phyloP scores from a whole-genome alignment of 2,888 invertebrate species.

The Sarcophaga subvicina region DNA sequence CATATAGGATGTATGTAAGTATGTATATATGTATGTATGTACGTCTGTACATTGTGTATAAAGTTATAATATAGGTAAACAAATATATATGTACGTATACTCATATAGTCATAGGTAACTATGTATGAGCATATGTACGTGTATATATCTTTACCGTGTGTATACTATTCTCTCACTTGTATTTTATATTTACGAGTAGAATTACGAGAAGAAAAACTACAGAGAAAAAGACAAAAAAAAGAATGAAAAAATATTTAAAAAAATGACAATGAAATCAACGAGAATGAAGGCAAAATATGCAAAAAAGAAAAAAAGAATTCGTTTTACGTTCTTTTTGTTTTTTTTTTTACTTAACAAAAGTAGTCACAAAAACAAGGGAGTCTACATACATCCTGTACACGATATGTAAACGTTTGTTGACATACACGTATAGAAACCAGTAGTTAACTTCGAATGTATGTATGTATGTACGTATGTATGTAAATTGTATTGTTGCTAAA shows the following conservation, averaged over 20 bases:
- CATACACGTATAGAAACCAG: neutral
- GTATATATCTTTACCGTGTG: neutral
- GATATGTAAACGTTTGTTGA: neutral
- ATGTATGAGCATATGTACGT: neutral
- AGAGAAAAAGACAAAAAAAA: conserved; percentile 15
- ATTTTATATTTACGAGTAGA: neutral
- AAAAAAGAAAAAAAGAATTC: conserved; percentile 42
- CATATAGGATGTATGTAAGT: neutral
- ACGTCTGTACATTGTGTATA: conserved; percentile 30
- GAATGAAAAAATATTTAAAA: conserved; percentile 30
- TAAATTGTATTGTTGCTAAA: neutral
- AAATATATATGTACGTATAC: no score
- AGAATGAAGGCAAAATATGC: conserved; percentile 59
- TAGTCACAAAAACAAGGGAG: conserved; percentile 48
- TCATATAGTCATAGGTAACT: neutral
- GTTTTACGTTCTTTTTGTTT: conserved; percentile 23
- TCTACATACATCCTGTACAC: conserved; percentile 4
- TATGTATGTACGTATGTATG: neutral
- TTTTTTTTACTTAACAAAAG: conserved; percentile 12
- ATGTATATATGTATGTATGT: neutral
- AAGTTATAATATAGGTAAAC: no score
- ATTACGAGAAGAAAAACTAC: neutral
- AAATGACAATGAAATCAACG: conserved; percentile 64
- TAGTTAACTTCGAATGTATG: neutral
- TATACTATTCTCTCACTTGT: conserved; percentile 12